Evolutionary conservation across 2,888 invertebrate species (phyloP), one percentile per base, ranked within the genome.

Genomic region (Atherix ibis): DNA sequence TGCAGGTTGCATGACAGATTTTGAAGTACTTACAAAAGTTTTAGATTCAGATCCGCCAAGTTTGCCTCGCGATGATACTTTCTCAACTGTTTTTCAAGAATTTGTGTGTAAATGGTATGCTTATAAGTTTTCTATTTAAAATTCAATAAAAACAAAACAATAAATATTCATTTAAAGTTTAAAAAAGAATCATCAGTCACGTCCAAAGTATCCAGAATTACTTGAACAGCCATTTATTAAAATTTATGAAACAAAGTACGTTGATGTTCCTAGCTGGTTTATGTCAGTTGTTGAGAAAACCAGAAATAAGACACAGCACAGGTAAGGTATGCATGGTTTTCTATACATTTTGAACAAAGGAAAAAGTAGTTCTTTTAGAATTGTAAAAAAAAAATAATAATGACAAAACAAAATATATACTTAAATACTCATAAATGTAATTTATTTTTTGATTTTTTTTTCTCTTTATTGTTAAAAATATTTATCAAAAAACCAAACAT

Each of bases 1-100:
- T 62, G 71, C 75, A 57, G 85, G 91, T 64, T 95, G 95, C 62
- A 82, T 83, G 64, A 92, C 88, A 51, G 97, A 97, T 65, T 98
- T 98, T 65, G 97, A 97, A 69, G 91, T 95, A 35, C 73, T 94
- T 46, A 79, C 88, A 34, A 81, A 81, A 67, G 91, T 94, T 48
- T 73, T 97, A 52, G 76, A 82, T 48, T 81, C 87, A 44, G 89
- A 83, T 49, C 89, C 91, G 18, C 91, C 91, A 6, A 68, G 73
- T 47, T 66, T 95, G 52, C 91, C 94, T 2, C 63, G 67, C 24
- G 76, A 79, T 44, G 67, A 70, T 48, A 70, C 74, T 37, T 95
- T 92, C 58, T 76, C 82, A 38, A 64, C 70, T 28, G 85, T 92
- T 53, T 92, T 95, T 65, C 77, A 82, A 54, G 74, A 75, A 50